Evolutionary conservation across 2,797 vertebrate genomes (phyloP), one percentile per base, ranked within the genome.

Genomic region (Psittacula echo): DNA sequence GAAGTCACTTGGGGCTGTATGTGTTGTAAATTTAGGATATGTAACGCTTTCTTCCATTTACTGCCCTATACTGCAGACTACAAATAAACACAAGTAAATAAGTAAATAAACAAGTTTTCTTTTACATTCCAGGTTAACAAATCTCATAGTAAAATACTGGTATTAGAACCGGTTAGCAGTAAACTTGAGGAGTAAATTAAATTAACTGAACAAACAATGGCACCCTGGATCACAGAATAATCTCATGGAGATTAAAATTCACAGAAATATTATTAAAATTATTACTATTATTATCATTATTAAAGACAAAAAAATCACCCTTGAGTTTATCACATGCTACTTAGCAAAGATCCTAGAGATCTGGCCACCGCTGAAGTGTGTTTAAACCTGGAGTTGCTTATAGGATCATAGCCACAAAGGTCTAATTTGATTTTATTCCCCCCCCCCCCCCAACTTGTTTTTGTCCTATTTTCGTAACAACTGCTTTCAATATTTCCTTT

Each of bases 241-340:
- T 98, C 98, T 98, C 98, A 97, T 95, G 96, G 98, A 98, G 98
- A 97, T 97, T 95, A 97, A 96, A 93, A 97, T 94, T 97, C 96
- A 97, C 94, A 84, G 51, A 96, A 94, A 66, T 92, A 97, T 96
- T 96, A 95, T 96, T 97, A 96, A 90, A 95, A 95, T 95, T 93
- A 96, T 96, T 97, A 97, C 77, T 96, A 94, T 56, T 79, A 93
- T 75, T 64, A 90, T 78, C 76, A 83, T 75, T 89, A 95, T 92
- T 93, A 85, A 94, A 88, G 68, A 96, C 87, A 95, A 92, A 92
- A 89, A 95, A 71, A 88, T 95, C 81, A 90, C 92, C 96, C 97
- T 97, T 65, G 93, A 97, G 96, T 92, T 96, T 93, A 95, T 94
- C 93, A 95, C 88, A 56, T 73, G 96, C 95, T 97, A 84, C 30